A percentile compares a stretch with the other conserved stretches of the same genome.
These are phyloP conservation scores for Diploptera punctata DNA, from an alignment of 2,888 invertebrate species.

Conservation along the genomic window DNA sequence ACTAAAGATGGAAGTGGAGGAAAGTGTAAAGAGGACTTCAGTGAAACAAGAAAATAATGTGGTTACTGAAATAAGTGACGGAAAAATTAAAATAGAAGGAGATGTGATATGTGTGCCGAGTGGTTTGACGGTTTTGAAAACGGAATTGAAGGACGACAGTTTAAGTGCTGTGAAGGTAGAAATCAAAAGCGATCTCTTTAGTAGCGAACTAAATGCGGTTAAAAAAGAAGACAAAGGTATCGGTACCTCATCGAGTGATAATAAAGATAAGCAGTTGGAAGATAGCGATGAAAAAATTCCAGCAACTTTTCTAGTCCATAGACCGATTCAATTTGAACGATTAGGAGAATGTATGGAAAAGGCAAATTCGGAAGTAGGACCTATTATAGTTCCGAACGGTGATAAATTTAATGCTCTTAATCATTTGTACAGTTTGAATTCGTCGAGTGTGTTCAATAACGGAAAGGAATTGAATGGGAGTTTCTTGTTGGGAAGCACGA, in stretches of 20 bases:
- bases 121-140: conserved; percentile 19
- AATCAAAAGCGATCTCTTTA: conserved; percentile 42
- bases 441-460: conserved; percentile 45
- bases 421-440: conserved; percentile 46
- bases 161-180: conserved; percentile 42
- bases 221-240: conserved; percentile 30
- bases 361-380: conserved; percentile 35
- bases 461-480: conserved; percentile 53
- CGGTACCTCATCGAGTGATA: background rate
- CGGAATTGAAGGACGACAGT: conserved; percentile 25
- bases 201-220: conserved; percentile 33
- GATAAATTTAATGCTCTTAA: conserved; percentile 55
- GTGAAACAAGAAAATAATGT: conserved; percentile 34
- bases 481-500: conserved; percentile 44
- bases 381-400: conserved; percentile 52
- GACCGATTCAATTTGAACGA: conserved; percentile 41
- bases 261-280: conserved; percentile 21
- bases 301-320: conserved; percentile 36
- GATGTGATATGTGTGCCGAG: conserved; percentile 24
- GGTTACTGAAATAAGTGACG: conserved; percentile 20
- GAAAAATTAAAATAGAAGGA: conserved; percentile 26
- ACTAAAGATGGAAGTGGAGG: conserved; percentile 21
- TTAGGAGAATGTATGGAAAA: conserved; percentile 42
- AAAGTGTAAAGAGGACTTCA: conserved; percentile 27
- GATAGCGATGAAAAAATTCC: conserved; percentile 32